These are phyloP conservation scores for Vulpes vulpes DNA, from an alignment of 2,113 vertebrate species.

Conservation along the genomic window DNA sequence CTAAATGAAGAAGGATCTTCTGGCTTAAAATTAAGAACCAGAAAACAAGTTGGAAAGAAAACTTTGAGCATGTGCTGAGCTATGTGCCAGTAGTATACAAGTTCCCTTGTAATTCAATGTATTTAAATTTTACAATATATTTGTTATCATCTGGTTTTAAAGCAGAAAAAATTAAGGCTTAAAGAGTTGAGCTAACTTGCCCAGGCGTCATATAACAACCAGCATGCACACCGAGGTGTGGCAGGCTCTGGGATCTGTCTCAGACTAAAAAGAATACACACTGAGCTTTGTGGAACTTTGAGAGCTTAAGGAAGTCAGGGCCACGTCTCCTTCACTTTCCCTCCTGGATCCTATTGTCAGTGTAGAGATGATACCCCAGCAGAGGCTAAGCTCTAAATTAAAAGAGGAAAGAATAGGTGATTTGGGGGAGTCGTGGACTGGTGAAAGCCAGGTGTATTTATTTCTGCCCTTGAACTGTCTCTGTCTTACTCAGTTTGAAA, in stretches of 20 bases:
- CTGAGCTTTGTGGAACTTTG: not conserved
- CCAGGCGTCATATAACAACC: not conserved
- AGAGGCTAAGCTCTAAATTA: not conserved
- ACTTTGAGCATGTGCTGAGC: not conserved
- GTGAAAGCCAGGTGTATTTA: not conserved
- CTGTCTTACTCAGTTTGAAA: not conserved
- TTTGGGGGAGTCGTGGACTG: not conserved
- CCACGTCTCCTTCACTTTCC: not conserved
- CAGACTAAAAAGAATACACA: not conserved
- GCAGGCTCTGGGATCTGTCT: not conserved
- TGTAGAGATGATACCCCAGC: not conserved
- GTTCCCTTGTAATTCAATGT: not conserved
- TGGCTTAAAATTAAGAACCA: constrained; percentile 32
- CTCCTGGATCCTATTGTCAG: not conserved
- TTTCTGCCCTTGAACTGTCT: not conserved
- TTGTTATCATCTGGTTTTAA: not conserved
- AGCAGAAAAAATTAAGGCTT: not conserved
- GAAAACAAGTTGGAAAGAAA: constrained; percentile 16
- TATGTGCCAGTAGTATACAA: not conserved
- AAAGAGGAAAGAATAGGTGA: not conserved
- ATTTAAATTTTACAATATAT: not conserved
- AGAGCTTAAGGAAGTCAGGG: not conserved
- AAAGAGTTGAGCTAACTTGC: not conserved
- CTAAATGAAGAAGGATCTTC: not conserved
- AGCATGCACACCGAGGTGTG: not conserved